phyloP scores from a whole-genome alignment of 2,113 vertebrate genomes.

The Amphilophus citrinellus region DNA sequence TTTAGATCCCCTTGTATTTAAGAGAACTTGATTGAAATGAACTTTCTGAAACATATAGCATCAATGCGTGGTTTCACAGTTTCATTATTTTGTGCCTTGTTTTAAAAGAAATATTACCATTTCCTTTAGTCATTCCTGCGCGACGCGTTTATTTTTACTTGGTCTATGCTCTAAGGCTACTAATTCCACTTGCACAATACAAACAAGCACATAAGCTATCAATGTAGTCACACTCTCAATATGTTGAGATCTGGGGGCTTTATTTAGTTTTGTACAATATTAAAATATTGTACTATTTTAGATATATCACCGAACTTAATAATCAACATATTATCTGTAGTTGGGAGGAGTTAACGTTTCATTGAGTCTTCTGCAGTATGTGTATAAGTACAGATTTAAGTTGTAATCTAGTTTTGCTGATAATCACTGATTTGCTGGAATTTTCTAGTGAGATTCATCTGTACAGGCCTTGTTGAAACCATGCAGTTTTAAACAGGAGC shows the following conservation, averaged over 20 bases:
- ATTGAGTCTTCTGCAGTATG: neutral
- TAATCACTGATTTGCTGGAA: slow-evolving; percentile 13
- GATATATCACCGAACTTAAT: neutral
- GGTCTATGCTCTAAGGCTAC: slow-evolving; percentile 36
- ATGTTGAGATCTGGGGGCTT: slow-evolving; percentile 40
- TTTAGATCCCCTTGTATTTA: neutral
- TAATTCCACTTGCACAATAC: slow-evolving; percentile 67
- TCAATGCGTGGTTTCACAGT: slow-evolving; percentile 4
- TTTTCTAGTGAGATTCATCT: neutral
- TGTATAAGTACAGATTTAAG: slow-evolving; percentile 16
- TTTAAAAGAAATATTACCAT: slow-evolving; percentile 29
- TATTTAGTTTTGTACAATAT: slow-evolving; percentile 28
- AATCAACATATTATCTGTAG: slow-evolving; percentile 15
- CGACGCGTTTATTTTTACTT: slow-evolving; percentile 5
- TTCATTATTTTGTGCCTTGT: slow-evolving; percentile 66
- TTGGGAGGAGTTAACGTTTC: slow-evolving; percentile 13
- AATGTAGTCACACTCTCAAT: slow-evolving; percentile 43
- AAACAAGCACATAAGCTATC: slow-evolving; percentile 68
- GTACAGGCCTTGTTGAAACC: slow-evolving; percentile 16
- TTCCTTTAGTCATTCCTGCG: slow-evolving; percentile 43
- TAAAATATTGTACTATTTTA: slow-evolving; percentile 22
- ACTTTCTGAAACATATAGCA: neutral
- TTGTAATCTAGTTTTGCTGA: slow-evolving; percentile 19
- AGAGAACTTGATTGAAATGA: neutral
- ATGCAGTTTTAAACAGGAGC: slow-evolving; percentile 18